Evolutionary conservation across 2,888 invertebrate species (phyloP), one percentile per base, ranked within the genome.

Genomic region (Protula sp.): DNA sequence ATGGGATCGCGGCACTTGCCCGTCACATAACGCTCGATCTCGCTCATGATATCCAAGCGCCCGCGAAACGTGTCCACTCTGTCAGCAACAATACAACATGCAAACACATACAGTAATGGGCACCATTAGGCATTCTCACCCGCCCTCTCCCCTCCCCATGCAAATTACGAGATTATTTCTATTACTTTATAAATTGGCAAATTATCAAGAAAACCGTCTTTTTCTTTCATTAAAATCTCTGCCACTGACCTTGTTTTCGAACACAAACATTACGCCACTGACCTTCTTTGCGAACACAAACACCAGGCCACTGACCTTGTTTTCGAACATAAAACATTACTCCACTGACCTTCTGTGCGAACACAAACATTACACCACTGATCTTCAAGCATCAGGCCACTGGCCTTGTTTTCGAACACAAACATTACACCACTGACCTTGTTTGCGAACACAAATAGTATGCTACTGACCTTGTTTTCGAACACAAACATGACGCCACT

Each of bases 1-100:
- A 70, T 55, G 4, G 68, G 69, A n/a, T 19, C 38, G 19, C 38
- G 38, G 19, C 38, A 38, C 38, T 38, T 19, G 38, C 9, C 19
- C 9, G 38, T 38, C 3, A 58, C 4, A n/a, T 58, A 54, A 4
- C n/a, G 3, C 5, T 26, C 26, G 5, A 45, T 30, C 14, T 14
- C 22, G 3, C 28, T 22, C 4, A 58, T 4, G 14, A 45, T 22
- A n/a, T 53, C 58, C 5, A 27, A 38, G 5, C 58, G 31, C n/a
- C 58, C 58, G 26, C 50, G 50, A 54, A 58, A 58, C 28, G 54
- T 29, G 9, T 38, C 38, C 9, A 38, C 38, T 19, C 38, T 38
- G 38, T 38, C 9, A 38, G 19, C n/a, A n/a, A n/a, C n/a, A n/a
- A n/a, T n/a, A n/a, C n/a, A n/a, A n/a, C n/a, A n/a, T n/a, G n/a